Conservation (phyloP, 2,797 vertebrate species). For the Rhinogobio ventralis region DNA sequence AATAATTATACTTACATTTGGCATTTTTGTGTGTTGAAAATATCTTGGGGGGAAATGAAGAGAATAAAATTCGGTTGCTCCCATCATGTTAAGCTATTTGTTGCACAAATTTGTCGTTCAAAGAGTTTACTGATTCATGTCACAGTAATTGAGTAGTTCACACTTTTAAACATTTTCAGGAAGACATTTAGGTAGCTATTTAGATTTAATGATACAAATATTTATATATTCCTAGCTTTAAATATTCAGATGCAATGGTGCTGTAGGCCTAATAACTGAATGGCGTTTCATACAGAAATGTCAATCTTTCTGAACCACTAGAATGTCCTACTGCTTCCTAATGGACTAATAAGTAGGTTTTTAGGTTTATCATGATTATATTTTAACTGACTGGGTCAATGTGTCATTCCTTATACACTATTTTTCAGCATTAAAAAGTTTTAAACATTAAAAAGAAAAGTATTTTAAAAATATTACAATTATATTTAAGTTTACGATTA, state of each 20-base stretch:
- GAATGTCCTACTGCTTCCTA: neutral
- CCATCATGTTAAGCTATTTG: conserved; percentile 26
- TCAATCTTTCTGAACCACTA: neutral
- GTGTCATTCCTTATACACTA: too few species aligned
- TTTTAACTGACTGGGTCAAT: neutral
- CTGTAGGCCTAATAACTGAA: neutral
- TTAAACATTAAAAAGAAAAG: neutral
- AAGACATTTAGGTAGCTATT: neutral
- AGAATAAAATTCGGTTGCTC: neutral
- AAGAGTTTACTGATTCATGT: neutral
- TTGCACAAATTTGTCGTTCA: conserved; percentile 37
- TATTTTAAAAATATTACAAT: too few species aligned
- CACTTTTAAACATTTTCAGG: neutral
- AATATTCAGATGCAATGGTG: neutral
- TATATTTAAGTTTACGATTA: neutral
- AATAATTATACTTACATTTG: neutral
- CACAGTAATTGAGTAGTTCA: neutral
- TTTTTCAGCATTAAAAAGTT: too few species aligned
- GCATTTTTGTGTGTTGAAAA: neutral
- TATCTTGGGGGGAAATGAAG: neutral
- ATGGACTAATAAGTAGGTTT: neutral
- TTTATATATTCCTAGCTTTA: neutral
- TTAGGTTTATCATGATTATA: neutral
- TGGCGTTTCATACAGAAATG: neutral
- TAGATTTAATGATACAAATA: neutral